Evolutionary conservation across 1,140 invertebrate species (phyloP), one percentile per base, ranked within the genome.

Genomic region (Bombus soroeensis): DNA sequence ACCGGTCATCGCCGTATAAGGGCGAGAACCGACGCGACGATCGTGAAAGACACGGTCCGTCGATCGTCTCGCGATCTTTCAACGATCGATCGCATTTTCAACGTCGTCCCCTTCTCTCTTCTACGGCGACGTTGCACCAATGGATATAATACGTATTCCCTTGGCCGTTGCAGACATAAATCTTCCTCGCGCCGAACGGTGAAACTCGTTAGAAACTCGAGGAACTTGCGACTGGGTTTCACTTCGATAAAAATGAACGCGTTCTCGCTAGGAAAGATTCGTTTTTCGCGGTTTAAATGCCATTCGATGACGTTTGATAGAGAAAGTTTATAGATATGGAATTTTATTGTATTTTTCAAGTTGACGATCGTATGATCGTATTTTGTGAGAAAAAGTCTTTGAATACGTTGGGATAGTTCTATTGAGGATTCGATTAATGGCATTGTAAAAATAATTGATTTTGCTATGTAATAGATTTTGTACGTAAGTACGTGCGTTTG

Each of bases 191-290:
- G 59, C 62, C 76, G 76, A 85, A 75, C 86, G 83, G 83, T 87
- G 86, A 87, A 87, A 87, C 86, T 86, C 83, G 83, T 70, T 87
- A 75, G 86, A 87, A 87, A 87, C 86, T 74, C 73, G 9, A 53
- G 73, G 73, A 74, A 74, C 37, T 73, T 47, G 77, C 70, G 70
- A 41, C 68, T 59, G 59, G 71, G 59, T 71, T 79, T 70, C 66
- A 62, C 79, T 73, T 68, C 34, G 73, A 85, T 32, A 25, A 53
- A 74, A 74, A 47, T 47, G 15, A 53, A 34, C 73, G 41, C 72
- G 34, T 39, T 39, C 37, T 25, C 68, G 68, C 37, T 39, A 37
- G 10, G 1, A 22, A 70, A 5, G 68, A 28, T 70, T 18, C 22
- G 18, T 34, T 68, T 68, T 37, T 68, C 32, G 66, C 34, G 28